phyloP scores from a whole-genome alignment of 30 jellyfish, hydroid and myxozoan species.

The Pseudorhiza aurosa region DNA sequence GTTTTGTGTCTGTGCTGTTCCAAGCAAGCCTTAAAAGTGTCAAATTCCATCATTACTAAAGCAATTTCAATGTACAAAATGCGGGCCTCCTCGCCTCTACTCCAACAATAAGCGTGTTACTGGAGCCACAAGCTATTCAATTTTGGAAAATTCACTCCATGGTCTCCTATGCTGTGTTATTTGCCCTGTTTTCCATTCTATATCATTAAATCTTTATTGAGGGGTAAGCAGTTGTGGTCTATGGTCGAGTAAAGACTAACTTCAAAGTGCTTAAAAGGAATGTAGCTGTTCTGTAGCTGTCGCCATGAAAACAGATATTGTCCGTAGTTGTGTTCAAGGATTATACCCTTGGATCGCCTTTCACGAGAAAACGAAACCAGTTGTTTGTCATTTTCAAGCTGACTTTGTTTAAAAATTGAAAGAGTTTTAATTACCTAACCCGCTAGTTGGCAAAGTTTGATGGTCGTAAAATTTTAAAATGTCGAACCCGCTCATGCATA shows the following conservation, averaged over 20 bases:
- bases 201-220: not conserved
- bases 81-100: too few species aligned
- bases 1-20: too few species aligned
- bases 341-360: slow-evolving; percentile 2
- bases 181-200: not conserved
- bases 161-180: not conserved
- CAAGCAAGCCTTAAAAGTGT: too few species aligned
- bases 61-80: too few species aligned
- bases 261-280: not conserved
- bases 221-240: slow-evolving; percentile 14
- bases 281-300: not conserved
- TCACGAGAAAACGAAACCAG: not conserved
- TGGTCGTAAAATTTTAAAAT: not conserved
- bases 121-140: too few species aligned
- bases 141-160: not conserved
- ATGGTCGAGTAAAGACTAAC: not conserved
- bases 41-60: too few species aligned
- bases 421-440: not conserved
- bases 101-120: too few species aligned
- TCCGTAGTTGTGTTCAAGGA: slow-evolving; percentile 2
- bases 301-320: slow-evolving; percentile 12
- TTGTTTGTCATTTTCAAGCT: not conserved
- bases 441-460: not conserved
- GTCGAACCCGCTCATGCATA: not conserved
- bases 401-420: not conserved